These are phyloP conservation scores for Drosophila robusta DNA, from an alignment of 2,888 invertebrate genomes.

Conservation along the genomic window DNA sequence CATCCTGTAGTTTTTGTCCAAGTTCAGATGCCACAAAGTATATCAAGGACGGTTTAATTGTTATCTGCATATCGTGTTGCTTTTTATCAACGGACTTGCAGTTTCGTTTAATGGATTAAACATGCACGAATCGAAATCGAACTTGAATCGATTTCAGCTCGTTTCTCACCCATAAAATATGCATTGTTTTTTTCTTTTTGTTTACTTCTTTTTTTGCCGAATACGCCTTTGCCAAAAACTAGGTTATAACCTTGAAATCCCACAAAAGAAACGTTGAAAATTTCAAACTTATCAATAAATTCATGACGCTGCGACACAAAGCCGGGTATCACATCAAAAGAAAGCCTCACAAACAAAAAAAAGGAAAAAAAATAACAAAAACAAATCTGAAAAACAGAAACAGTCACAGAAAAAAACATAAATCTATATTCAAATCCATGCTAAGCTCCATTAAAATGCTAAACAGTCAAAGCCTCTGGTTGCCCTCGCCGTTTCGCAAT, in stretches of 20 bases:
- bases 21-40: constrained; percentile 38
- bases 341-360: constrained; percentile 53
- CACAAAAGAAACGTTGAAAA: constrained; percentile 66
- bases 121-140: constrained; percentile 56
- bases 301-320: constrained; percentile 52
- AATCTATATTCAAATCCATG: constrained; percentile 70
- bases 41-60: constrained; percentile 59
- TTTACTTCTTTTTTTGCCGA: constrained; percentile 22
- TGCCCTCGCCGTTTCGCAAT: constrained; percentile 57
- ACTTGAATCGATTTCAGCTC: constrained; percentile 59
- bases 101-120: constrained; percentile 57
- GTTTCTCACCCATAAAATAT: constrained; percentile 71
- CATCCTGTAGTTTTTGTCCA: constrained; percentile 29
- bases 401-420: constrained; percentile 13
- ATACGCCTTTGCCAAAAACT: constrained; percentile 71
- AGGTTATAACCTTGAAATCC: constrained; percentile 78
- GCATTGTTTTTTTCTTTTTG: constrained; percentile 53
- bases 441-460: constrained; percentile 68
- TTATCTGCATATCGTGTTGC: constrained; percentile 56
- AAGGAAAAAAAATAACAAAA: background rate
- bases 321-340: constrained; percentile 40
- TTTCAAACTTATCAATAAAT: constrained; percentile 72
- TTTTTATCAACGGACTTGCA: constrained; percentile 55
- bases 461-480: constrained; percentile 35
- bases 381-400: constrained; percentile 5